These are phyloP conservation scores for Diadegma fenestrale DNA, from an alignment of 2,888 invertebrate genomes.

Conservation along the genomic window DNA sequence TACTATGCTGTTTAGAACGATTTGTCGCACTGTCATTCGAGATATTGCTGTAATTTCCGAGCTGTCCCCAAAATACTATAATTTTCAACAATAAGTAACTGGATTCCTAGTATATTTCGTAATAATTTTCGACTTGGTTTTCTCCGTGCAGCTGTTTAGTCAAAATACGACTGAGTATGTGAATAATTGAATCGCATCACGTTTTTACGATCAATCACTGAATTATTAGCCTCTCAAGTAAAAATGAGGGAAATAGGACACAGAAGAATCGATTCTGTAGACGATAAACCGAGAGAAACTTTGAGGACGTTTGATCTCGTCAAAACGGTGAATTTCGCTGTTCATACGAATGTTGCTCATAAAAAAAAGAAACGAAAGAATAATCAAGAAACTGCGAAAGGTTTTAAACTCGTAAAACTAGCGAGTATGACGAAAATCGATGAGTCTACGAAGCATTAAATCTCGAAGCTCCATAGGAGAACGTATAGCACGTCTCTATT, in stretches of 20 bases:
- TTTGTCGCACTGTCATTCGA: too few species aligned
- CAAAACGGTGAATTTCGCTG: neutral
- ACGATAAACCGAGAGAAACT: neutral
- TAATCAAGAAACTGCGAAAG: conserved; percentile 33
- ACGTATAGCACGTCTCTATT: conserved; percentile 28
- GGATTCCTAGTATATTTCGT: too few species aligned
- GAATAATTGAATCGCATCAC: neutral
- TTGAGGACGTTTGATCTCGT: neutral
- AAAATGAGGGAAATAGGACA: too few species aligned
- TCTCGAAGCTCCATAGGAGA: conserved; percentile 22
- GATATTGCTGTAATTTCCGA: too few species aligned
- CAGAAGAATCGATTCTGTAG: too few species aligned
- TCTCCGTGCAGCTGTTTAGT: neutral
- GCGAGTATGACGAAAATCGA: conserved; percentile 58
- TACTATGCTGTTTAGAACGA: too few species aligned
- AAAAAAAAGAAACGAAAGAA: conserved; percentile 55
- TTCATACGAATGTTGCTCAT: conserved; percentile 44
- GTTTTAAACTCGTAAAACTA: conserved; percentile 47
- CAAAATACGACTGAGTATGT: neutral
- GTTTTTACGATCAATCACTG: neutral
- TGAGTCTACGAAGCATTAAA: conserved; percentile 61
- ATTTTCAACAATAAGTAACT: too few species aligned
- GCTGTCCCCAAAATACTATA: too few species aligned
- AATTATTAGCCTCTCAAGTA: neutral
- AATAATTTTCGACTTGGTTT: too few species aligned